Evolutionary conservation across 2,113 vertebrate genomes (phyloP).

Genomic region (Limnothrissa miodon): DNA sequence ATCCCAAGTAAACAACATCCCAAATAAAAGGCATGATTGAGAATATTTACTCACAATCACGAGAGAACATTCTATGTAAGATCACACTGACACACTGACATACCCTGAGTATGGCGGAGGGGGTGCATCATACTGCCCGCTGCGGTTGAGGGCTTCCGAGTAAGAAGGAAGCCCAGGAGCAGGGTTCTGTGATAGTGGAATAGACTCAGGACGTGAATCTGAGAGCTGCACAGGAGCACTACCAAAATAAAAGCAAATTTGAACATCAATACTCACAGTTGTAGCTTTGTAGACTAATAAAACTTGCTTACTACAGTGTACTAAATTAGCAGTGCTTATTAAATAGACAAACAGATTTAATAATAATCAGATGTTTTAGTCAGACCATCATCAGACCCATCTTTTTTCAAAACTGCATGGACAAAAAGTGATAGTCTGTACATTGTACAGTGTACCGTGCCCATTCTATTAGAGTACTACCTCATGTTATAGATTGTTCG

Average conservation of each 20-base stretch:
- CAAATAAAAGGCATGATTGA: neutral
- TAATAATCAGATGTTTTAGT: too few relatives aligned
- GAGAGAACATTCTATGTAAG: neutral
- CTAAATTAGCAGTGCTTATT: too few relatives aligned
- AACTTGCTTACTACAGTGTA: too few relatives aligned
- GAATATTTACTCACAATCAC: neutral
- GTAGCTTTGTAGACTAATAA: neutral
- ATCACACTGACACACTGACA: constrained; percentile 13
- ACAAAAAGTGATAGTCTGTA: too few relatives aligned
- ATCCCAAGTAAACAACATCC: neutral
- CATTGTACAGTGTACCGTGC: neutral
- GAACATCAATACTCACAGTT: neutral
- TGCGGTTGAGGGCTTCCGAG: constrained; percentile 73
- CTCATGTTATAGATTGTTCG: neutral
- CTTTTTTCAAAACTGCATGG: too few relatives aligned
- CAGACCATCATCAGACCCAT: too few relatives aligned
- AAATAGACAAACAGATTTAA: too few relatives aligned
- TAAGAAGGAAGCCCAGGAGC: constrained; percentile 80
- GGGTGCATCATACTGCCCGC: constrained; percentile 80
- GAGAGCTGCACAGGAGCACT: constrained; percentile 49
- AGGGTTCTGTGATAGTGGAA: constrained; percentile 54
- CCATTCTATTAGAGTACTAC: neutral
- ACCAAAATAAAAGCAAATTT: neutral
- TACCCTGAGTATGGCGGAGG: constrained; percentile 86
- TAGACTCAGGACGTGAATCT: constrained; percentile 61